A percentile compares a stretch with the other conserved stretches of the same genome.
Evolutionary conservation across 2,113 vertebrate species (phyloP).

Genomic region (Pluvianellus socialis): DNA sequence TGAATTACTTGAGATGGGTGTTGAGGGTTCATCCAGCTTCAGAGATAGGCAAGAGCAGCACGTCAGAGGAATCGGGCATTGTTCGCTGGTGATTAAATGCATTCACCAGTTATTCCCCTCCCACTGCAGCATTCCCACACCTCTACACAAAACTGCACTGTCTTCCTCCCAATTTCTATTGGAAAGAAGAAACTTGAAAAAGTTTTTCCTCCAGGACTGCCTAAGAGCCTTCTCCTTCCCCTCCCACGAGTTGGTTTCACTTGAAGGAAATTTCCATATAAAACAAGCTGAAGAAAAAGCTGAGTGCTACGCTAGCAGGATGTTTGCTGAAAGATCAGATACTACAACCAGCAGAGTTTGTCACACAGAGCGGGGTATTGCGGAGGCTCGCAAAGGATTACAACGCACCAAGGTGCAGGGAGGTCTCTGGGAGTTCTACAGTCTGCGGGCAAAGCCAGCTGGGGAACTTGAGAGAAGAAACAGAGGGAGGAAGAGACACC

Average conservation of each 20-base stretch:
- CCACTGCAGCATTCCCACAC: background rate
- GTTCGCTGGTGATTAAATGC: background rate
- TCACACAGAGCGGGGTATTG: background rate
- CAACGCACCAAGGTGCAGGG: accelerated
- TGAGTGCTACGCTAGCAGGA: accelerated
- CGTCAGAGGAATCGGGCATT: accelerated
- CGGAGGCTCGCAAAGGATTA: background rate
- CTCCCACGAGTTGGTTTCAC: background rate
- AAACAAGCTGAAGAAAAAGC: background rate
- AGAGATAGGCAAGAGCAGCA: background rate
- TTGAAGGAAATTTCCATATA: background rate
- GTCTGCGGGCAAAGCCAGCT: background rate
- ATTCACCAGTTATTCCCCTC: background rate
- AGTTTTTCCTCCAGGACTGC: background rate
- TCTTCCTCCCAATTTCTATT: background rate
- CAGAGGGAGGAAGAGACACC: background rate
- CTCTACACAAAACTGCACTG: background rate
- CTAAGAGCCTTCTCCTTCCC: background rate
- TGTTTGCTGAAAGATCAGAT: background rate
- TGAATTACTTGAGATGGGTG: background rate
- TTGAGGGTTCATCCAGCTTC: background rate
- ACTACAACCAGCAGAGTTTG: background rate
- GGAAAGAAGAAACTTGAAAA: background rate
- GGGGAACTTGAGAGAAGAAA: background rate
- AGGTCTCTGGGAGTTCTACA: background rate